phyloP scores from a whole-genome alignment of 2,888 invertebrate genomes.

The Theretra japonica region DNA sequence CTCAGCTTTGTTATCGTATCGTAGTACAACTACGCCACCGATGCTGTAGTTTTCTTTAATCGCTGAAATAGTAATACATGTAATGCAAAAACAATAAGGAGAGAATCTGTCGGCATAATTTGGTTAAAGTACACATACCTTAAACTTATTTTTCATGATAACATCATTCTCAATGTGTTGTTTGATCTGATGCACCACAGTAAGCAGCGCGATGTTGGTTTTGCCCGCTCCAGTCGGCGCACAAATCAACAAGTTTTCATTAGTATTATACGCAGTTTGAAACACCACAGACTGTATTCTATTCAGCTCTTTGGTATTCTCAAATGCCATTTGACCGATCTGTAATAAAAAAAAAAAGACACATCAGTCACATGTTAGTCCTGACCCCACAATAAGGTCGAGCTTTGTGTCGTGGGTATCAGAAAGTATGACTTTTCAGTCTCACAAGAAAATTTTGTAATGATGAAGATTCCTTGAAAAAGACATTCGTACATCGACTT shows the following conservation, averaged over 20 bases:
- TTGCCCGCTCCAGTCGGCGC: slow-evolving; percentile 99
- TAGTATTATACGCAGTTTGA: slow-evolving; percentile 96
- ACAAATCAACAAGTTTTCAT: slow-evolving; percentile 98
- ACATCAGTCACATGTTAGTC: not conserved
- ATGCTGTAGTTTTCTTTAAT: too few relatives aligned
- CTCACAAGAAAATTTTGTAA: too few relatives aligned
- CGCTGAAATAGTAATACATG: too few relatives aligned
- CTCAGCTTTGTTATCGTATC: too few relatives aligned
- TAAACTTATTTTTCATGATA: slow-evolving; percentile 96
- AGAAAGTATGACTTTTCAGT: too few relatives aligned
- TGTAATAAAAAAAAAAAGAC: slow-evolving; percentile 69
- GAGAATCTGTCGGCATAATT: too few relatives aligned
- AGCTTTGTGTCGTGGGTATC: too few relatives aligned
- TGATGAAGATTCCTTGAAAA: too few relatives aligned
- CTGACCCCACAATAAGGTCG: too few relatives aligned
- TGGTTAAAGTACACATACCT: slow-evolving; percentile 81
- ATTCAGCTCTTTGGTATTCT: slow-evolving; percentile 94
- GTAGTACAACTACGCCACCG: too few relatives aligned
- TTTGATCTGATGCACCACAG: slow-evolving; percentile 95
- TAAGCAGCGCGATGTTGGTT: slow-evolving; percentile 98
- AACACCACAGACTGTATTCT: slow-evolving; percentile 98
- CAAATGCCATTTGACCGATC: slow-evolving; percentile 95
- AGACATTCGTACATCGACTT: too few relatives aligned
- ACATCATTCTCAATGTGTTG: slow-evolving; percentile 92
- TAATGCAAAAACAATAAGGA: too few relatives aligned